A percentile compares a stretch with the other conserved stretches of the same genome.
These are phyloP conservation scores for Propithecus coquereli DNA, from an alignment of 2,113 vertebrate species.

Conservation along the genomic window DNA sequence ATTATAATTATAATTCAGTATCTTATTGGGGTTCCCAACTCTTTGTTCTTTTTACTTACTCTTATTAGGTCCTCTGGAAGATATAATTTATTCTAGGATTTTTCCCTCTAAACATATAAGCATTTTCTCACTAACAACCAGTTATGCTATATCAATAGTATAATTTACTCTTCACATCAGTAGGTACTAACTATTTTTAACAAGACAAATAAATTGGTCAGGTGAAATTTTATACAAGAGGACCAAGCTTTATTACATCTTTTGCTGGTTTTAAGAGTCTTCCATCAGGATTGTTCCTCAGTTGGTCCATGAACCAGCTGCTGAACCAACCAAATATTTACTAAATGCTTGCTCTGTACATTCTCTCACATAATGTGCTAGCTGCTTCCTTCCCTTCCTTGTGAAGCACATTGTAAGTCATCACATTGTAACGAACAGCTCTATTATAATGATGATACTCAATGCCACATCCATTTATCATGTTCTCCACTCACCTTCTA, in stretches of 20 bases:
- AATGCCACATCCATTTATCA: not conserved
- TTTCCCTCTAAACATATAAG: not conserved
- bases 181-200: not conserved
- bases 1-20: not conserved
- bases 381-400: not conserved
- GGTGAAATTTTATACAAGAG: not conserved
- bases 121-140: not conserved
- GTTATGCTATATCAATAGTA: not conserved
- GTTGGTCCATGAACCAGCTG: not conserved
- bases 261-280: not conserved
- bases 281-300: not conserved
- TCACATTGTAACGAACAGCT: not conserved
- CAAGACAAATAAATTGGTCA: not conserved
- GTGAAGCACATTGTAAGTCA: not conserved
- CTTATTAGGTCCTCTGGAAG: not conserved
- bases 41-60: conserved; percentile 16
- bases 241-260: not conserved
- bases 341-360: not conserved
- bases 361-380: not conserved
- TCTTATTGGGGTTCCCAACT: not conserved
- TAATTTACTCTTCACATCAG: not conserved
- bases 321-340: not conserved
- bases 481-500: not conserved
- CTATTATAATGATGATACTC: not conserved
- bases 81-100: not conserved